Conservation (phyloP, 2,888 invertebrate genomes). For the Melinopterus prodromus region DNA sequence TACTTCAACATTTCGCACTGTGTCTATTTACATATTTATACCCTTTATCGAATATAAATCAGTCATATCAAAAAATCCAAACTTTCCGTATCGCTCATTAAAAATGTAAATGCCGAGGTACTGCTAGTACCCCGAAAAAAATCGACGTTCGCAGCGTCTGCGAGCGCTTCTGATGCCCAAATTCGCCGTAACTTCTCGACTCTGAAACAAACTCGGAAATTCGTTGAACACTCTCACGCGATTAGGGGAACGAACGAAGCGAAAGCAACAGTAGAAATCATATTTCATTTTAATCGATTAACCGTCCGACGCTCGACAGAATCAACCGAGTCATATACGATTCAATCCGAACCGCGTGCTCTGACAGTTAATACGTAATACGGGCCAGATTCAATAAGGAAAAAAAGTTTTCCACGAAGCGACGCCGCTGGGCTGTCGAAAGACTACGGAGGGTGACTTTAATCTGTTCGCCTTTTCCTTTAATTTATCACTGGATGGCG, state of each 20-base stretch:
- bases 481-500: neutral
- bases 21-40: slow-evolving; percentile 4
- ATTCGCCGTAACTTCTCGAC: neutral
- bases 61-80: neutral
- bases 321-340: neutral
- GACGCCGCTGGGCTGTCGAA: neutral
- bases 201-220: neutral
- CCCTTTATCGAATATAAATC: neutral
- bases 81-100: neutral
- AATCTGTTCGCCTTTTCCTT: neutral
- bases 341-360: neutral
- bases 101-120: neutral
- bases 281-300: neutral
- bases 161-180: neutral
- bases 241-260: neutral
- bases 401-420: neutral
- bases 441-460: neutral
- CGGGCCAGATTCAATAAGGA: neutral
- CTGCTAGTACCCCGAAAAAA: neutral
- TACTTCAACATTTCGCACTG: neutral
- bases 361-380: neutral
- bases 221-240: neutral
- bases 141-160: neutral
- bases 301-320: neutral
- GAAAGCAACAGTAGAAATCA: neutral